Conservation (phyloP, 2,113 vertebrate species). For the Odocoileus hemionus region DNA sequence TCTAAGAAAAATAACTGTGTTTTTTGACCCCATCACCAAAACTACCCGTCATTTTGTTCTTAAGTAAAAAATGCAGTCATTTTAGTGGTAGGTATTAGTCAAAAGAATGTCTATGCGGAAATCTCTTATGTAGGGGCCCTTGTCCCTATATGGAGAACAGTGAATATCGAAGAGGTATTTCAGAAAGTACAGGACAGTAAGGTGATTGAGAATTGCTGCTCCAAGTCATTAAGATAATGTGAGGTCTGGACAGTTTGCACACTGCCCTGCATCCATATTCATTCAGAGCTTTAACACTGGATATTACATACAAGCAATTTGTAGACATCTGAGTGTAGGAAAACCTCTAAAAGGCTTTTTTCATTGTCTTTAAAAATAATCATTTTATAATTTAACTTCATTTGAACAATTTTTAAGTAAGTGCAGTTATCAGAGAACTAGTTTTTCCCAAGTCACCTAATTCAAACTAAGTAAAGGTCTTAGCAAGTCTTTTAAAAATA, state of each 20-base stretch:
- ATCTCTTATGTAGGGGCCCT: background rate
- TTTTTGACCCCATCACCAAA: background rate
- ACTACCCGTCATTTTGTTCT: background rate
- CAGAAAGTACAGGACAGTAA: constrained; percentile 10
- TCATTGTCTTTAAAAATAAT: constrained; percentile 50
- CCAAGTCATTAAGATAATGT: constrained; percentile 9
- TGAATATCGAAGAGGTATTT: constrained; percentile 24
- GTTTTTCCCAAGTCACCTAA: constrained; percentile 41
- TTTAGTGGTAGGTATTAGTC: background rate
- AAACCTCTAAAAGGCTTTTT: constrained; percentile 50
- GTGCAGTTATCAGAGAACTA: constrained; percentile 28
- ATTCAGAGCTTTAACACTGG: background rate
- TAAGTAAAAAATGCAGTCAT: background rate
- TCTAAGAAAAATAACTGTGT: background rate
- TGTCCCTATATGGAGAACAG: background rate
- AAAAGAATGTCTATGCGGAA: background rate
- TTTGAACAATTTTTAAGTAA: constrained; percentile 60
- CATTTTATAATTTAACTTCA: constrained; percentile 61
- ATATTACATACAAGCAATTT: constrained; percentile 46
- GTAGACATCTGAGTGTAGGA: background rate
- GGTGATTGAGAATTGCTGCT: background rate
- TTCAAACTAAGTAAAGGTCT: constrained; percentile 47
- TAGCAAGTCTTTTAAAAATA: constrained; percentile 53
- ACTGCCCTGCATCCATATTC: background rate
- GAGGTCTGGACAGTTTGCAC: background rate